Percentiles rank a stretch among this genome's conserved stretches.
Evolutionary conservation across 2,113 vertebrate genomes (phyloP).

Genomic region (Butorides virescens): DNA sequence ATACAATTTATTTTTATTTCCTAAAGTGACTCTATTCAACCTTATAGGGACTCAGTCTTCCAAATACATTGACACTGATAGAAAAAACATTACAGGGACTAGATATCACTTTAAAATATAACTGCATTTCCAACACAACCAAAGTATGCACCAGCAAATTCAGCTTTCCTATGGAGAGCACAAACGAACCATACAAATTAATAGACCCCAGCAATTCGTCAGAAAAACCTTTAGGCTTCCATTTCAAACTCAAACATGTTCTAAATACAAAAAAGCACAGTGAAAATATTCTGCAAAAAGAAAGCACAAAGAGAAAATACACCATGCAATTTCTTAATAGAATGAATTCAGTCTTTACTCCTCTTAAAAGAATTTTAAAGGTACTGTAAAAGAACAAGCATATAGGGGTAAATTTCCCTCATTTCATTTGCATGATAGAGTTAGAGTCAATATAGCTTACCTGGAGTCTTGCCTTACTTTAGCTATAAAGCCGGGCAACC

Average conservation of each 20-base stretch:
- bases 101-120: constrained; percentile 22
- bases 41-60: constrained; percentile 59
- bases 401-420: background rate
- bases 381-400: background rate
- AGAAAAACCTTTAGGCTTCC: constrained; percentile 51
- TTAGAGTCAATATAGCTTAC: background rate
- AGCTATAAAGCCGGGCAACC: background rate
- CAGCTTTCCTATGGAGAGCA: constrained; percentile 41
- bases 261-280: constrained; percentile 4
- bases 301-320: background rate
- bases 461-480: background rate
- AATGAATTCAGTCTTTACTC: background rate
- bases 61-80: constrained; percentile 11
- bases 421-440: background rate
- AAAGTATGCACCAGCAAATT: constrained; percentile 11
- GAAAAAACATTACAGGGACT: constrained; percentile 29
- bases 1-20: constrained; percentile 66
- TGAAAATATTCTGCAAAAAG: background rate
- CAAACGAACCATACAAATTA: constrained; percentile 52
- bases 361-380: background rate
- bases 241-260: constrained; percentile 4
- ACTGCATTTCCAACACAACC: constrained; percentile 44
- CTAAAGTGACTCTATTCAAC: constrained; percentile 58
- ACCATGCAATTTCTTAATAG: background rate
- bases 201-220: background rate